Base-by-base conservation (phyloP, 1,140 invertebrate species). In the Microplitis mediator region DNA sequence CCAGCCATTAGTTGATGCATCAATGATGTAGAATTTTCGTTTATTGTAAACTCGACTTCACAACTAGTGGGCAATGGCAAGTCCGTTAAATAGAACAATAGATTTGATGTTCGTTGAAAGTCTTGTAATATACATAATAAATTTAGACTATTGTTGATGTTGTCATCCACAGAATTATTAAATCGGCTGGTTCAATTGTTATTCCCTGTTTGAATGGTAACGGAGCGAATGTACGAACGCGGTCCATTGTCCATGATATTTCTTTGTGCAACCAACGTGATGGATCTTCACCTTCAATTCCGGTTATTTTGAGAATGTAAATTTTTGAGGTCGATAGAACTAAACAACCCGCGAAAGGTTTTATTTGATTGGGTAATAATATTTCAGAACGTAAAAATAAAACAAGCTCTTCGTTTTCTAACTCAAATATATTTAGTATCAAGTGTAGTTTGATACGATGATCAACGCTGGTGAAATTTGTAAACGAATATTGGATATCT, bases 401-500 rank as follows among this genome's bases (percentile, higher is more conserved):
- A 61, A 88, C 83, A 5, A 90, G 82, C 67, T 89, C 86, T 82
- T 91, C 90, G 35, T 86, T 88, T 63, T 85, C 81, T 50, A 89
- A 85, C 65, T 90, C 87, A 71, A 91, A 90, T 77, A 90, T 83
- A 65, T 84, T 85, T 52, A 89, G 81, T 78, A 89, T 88, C 45
- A 91, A 85, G 79, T 89, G 88, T 2, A 90, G 78, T 76, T 90
- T 91, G 14, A 91, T 80, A 66, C 90, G 86, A 72, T 90, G 89
- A 84, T 91, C 90, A 13, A 90, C 80, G 71, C 86, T 85, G 60
- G 81, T 83, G 39, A 89, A 90, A 75, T 90, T 84, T 11, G 74
- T 84, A 68, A 88, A 90, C n/a, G 89, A 90, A 71, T 90, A 91
- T 77, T 89, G 85, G 69, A 89, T 81, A 32, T 69, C 76, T 66